Base-by-base conservation (phyloP, 2,888 invertebrate species). In the Falcaria lacertinaria region DNA sequence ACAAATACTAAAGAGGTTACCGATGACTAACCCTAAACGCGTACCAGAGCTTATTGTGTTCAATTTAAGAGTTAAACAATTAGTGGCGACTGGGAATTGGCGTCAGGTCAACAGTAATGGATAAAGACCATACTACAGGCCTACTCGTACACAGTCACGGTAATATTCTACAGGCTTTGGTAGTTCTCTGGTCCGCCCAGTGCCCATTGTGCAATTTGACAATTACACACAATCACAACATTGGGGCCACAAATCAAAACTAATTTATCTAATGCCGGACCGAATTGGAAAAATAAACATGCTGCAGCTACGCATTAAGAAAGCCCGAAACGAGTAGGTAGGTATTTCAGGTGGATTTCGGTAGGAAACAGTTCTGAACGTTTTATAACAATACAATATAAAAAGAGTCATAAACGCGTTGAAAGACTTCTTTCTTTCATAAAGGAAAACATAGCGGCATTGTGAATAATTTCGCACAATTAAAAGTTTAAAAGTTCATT, bases 201-300 rank as follows among this genome's bases (percentile, higher is more conserved):
- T 57, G 52, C 49, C 56, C 54, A 65, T 69, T 74, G 65, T 64
- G 70, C 67, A 72, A 79, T 65, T 64, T 52, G 50, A 64, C 66
- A 74, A 76, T 78, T 73, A 73, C 57, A 69, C 55, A 52, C 69
- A 74, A 73, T 74, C 64, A 70, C 59, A 53, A 60, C 60, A 57
- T 60, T 50, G 52, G 60, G 55, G 60, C 49, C 52, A 66, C 65
- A 69, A 77, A 77, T 76, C 74, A 71, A 72, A 71, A 60, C 57
- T 69, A 74, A 76, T 80, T 72, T 51, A 43, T 45, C 40, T 36
- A 36, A 16, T 14, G 15, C 3, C 11, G 2, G 28, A 11, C 11
- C 11, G 19, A 19, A 6, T 19, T 19, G 6, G 19, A 19, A 19
- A 4, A 19, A n/a, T n/a, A n/a, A n/a, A n/a, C n/a, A n/a, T n/a